Conservation (phyloP, 2,888 invertebrate genomes). For the Platycheirus albimanus region DNA sequence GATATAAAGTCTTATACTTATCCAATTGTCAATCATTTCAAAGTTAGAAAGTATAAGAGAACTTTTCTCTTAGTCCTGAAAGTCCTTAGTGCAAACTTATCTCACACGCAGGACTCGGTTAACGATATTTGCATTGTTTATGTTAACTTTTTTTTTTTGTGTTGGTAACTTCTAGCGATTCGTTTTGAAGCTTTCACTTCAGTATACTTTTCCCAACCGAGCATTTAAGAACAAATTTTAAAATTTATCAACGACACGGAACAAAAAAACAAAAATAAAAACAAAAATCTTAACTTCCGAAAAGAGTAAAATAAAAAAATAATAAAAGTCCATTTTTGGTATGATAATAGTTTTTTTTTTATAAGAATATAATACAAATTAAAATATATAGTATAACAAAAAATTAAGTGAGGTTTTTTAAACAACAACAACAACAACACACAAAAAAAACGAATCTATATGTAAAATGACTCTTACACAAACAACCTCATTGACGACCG, state of each 20-base stretch:
- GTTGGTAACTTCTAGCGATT: slow-evolving; percentile 1
- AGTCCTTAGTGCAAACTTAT: background rate
- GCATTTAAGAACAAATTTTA: slow-evolving; percentile 37
- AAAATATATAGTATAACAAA: slow-evolving; percentile 2
- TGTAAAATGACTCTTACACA: slow-evolving; percentile 61
- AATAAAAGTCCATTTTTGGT: slow-evolving; percentile 50
- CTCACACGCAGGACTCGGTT: slow-evolving; percentile 2
- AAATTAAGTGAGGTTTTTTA: background rate
- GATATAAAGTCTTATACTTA: background rate
- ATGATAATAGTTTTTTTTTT: slow-evolving; percentile 16
- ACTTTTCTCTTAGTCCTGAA: background rate
- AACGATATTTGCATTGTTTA: slow-evolving; percentile 47
- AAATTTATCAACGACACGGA: slow-evolving; percentile 22
- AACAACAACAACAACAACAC: too few species aligned
- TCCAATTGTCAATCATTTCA: too few species aligned
- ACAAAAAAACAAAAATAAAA: background rate
- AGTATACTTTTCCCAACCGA: slow-evolving; percentile 68
- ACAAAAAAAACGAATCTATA: slow-evolving; percentile 46
- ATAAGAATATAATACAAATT: background rate
- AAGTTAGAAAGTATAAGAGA: background rate
- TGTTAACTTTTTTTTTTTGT: slow-evolving; percentile 31
- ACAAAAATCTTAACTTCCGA: slow-evolving; percentile 32
- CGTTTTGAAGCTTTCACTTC: slow-evolving; percentile 58
- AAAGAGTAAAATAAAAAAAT: background rate
- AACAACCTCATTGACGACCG: slow-evolving; percentile 64